These are phyloP conservation scores for Ophioninae sp. DNA, from an alignment of 2,888 invertebrate genomes.

Conservation along the genomic window DNA sequence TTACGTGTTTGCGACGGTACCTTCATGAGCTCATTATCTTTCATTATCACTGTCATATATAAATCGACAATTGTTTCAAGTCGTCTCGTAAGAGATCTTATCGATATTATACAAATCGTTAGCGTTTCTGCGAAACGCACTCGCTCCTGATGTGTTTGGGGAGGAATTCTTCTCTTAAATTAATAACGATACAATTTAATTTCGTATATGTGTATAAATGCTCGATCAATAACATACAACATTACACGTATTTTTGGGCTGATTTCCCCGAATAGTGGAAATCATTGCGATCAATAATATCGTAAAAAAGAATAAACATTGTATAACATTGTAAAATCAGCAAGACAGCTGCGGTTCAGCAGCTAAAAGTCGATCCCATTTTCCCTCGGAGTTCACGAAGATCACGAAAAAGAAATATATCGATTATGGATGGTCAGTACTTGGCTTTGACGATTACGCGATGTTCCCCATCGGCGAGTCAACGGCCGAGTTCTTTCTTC, in stretches of 20 bases:
- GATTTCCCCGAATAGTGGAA: neutral
- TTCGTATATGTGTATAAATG: neutral
- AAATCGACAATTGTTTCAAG: neutral
- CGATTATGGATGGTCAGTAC: constrained; percentile 27
- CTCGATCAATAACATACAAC: neutral
- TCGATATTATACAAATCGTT: neutral
- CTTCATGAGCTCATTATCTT: no score
- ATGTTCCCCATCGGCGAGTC: neutral
- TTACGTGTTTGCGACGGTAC: neutral
- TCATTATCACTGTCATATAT: neutral
- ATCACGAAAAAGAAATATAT: neutral
- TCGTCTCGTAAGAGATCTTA: neutral
- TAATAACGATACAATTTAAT: neutral
- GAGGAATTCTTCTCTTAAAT: neutral
- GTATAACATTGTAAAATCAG: neutral
- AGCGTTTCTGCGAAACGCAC: no score
- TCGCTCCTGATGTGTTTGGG: neutral
- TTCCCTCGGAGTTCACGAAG: neutral
- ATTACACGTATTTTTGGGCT: neutral
- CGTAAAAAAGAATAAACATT: neutral
- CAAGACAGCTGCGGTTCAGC: neutral
- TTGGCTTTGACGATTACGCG: constrained; percentile 33
- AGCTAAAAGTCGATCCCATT: neutral
- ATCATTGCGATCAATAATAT: neutral
- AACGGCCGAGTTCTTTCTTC: constrained; percentile 84